These are phyloP conservation scores for Alviniconcha marisindica DNA, from an alignment of 1,140 invertebrate genomes.

Conservation along the genomic window DNA sequence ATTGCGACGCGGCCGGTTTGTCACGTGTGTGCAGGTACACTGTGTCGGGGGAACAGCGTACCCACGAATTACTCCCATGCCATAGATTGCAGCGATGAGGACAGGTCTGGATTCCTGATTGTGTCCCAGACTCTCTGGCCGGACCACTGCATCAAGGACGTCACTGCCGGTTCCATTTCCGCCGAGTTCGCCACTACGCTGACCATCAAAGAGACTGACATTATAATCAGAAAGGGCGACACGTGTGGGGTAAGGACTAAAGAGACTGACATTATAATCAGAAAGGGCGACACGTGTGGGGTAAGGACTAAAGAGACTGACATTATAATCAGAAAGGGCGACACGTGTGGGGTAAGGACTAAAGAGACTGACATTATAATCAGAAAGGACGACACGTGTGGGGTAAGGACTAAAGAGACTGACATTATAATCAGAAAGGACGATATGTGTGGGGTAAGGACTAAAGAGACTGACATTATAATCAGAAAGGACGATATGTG, in stretches of 20 bases:
- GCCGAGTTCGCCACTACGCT: constrained; percentile 49
- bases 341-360: constrained; percentile 53
- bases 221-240: constrained; percentile 60
- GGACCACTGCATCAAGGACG: constrained; percentile 67
- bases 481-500: too few species aligned
- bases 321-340: constrained; percentile 59
- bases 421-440: too few species aligned
- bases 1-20: too few species aligned
- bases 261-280: constrained; percentile 51
- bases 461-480: too few species aligned
- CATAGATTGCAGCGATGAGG: constrained; percentile 18
- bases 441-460: too few species aligned
- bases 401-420: constrained; percentile 49
- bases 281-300: constrained; percentile 59
- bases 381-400: constrained; percentile 57
- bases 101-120: too few species aligned
- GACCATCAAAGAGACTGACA: constrained; percentile 38
- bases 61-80: constrained; percentile 27
- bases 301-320: constrained; percentile 50
- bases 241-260: constrained; percentile 54
- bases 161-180: constrained; percentile 50
- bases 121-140: constrained; percentile 64
- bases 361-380: constrained; percentile 53
- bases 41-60: constrained; percentile 29
- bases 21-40: constrained; percentile 37